Conservation (phyloP, 1,140 invertebrate genomes). For the Orchestia grillus region DNA sequence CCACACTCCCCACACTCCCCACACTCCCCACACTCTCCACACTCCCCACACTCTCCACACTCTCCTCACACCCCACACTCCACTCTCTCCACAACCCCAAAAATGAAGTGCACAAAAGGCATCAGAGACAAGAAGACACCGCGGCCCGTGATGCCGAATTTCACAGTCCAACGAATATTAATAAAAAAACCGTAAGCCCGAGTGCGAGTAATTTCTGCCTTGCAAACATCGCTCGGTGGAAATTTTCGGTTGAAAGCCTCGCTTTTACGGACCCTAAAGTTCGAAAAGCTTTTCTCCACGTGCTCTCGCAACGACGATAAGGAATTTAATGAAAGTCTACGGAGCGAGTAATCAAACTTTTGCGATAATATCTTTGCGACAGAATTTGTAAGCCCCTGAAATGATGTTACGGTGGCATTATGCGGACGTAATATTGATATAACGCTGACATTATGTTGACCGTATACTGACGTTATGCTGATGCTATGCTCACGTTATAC, state of each 20-base stretch:
- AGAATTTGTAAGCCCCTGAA: background rate
- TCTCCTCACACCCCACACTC: too few relatives aligned
- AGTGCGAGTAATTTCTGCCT: background rate
- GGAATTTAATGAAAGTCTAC: constrained; percentile 2
- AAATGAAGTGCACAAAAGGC: too few relatives aligned
- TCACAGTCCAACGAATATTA: background rate
- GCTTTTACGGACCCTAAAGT: background rate
- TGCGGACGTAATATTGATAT: too few relatives aligned
- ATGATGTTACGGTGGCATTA: too few relatives aligned
- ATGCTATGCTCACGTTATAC: too few relatives aligned
- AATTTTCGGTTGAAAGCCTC: background rate
- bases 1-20: too few relatives aligned
- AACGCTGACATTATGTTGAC: too few relatives aligned
- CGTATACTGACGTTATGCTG: too few relatives aligned
- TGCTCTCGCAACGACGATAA: background rate
- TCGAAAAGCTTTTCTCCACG: background rate
- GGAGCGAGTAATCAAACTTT: background rate
- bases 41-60: too few relatives aligned
- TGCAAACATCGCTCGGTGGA: background rate
- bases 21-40: too few relatives aligned
- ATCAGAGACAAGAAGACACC: too few relatives aligned
- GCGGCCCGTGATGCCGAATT: background rate
- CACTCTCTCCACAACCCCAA: too few relatives aligned
- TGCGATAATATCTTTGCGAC: background rate
- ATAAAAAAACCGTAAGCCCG: background rate